Conservation (phyloP, 2,113 vertebrate species). For the Menidia beryllina region DNA sequence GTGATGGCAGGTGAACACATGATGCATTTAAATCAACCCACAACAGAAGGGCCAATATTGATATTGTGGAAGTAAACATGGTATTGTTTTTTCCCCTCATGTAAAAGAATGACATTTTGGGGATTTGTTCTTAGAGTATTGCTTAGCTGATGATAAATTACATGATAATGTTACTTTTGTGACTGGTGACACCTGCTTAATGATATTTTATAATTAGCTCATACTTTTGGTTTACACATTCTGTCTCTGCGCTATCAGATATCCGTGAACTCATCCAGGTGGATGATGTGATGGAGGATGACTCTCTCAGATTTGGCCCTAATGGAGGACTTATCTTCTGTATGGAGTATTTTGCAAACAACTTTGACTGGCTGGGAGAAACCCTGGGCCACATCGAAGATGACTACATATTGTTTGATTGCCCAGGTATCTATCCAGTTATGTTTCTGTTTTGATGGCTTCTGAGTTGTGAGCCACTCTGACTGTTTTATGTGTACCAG, state of each 20-base stretch:
- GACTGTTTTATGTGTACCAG: background rate
- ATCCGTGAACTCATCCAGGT: constrained; percentile 96
- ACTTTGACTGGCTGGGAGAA: constrained; percentile 94
- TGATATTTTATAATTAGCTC: too few relatives aligned
- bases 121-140: too few relatives aligned
- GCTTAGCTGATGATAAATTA: too few relatives aligned
- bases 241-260: constrained; percentile 77
- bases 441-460: background rate
- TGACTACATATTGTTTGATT: constrained; percentile 96
- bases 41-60: background rate
- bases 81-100: too few relatives aligned
- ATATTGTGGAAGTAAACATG: too few relatives aligned
- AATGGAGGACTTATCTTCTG: constrained; percentile 97
- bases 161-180: too few relatives aligned
- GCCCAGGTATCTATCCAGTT: constrained; percentile 85
- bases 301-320: constrained; percentile 90
- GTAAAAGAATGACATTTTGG: too few relatives aligned
- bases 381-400: constrained; percentile 94
- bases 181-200: too few relatives aligned
- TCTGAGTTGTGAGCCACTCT: background rate
- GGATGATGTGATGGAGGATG: constrained; percentile 97
- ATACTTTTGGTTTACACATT: background rate
- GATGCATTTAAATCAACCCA: background rate
- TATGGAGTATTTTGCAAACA: constrained; percentile 98
- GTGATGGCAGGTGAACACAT: constrained; percentile 89